A percentile compares a stretch with the other conserved stretches of the same genome.
Conservation (phyloP, 2,888 invertebrate species). For the Microdon myrmicae region DNA sequence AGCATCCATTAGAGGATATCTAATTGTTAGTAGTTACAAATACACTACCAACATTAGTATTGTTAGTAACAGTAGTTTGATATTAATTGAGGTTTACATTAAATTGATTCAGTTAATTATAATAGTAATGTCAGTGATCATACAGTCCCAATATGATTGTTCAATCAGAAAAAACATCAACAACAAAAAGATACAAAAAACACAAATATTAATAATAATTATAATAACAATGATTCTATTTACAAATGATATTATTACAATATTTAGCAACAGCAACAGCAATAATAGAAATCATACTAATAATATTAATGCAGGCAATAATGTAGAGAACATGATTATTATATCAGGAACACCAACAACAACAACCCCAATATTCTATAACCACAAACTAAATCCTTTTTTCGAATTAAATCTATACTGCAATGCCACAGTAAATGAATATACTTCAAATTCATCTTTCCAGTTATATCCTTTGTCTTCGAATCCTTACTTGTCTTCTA, state of each 20-base stretch:
- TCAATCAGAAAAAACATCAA: slow-evolving; percentile 38
- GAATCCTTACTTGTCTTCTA: slow-evolving; percentile 14
- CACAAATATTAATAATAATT: slow-evolving; percentile 9
- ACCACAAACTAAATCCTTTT: slow-evolving; percentile 9
- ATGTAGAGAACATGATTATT: too few species aligned
- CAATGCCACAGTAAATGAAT: slow-evolving; percentile 10
- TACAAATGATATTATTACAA: slow-evolving; percentile 19
- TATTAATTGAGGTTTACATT: slow-evolving; percentile 51
- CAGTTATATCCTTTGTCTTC: slow-evolving; percentile 9
- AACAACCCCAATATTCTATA: slow-evolving; percentile 4
- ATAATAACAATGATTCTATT: slow-evolving; percentile 23
- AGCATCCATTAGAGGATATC: slow-evolving; percentile 24
- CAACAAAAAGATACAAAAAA: slow-evolving; percentile 24
- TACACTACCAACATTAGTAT: slow-evolving; percentile 20
- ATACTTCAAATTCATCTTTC: slow-evolving; percentile 10
- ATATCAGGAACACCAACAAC: slow-evolving; percentile 1
- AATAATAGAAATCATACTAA: slow-evolving; percentile 18
- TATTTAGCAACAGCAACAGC: slow-evolving; percentile 35
- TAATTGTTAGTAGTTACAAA: slow-evolving; percentile 23
- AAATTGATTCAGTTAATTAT: slow-evolving; percentile 50
- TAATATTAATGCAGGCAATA: slow-evolving; percentile 31
- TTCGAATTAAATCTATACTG: slow-evolving; percentile 14
- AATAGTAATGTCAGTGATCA: slow-evolving; percentile 33
- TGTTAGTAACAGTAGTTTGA: slow-evolving; percentile 36
- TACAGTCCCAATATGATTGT: too few species aligned